Percentiles rank a stretch among this genome's conserved stretches.
Conservation (phyloP, 2,797 vertebrate species). For the Sarcoramphus papa region DNA sequence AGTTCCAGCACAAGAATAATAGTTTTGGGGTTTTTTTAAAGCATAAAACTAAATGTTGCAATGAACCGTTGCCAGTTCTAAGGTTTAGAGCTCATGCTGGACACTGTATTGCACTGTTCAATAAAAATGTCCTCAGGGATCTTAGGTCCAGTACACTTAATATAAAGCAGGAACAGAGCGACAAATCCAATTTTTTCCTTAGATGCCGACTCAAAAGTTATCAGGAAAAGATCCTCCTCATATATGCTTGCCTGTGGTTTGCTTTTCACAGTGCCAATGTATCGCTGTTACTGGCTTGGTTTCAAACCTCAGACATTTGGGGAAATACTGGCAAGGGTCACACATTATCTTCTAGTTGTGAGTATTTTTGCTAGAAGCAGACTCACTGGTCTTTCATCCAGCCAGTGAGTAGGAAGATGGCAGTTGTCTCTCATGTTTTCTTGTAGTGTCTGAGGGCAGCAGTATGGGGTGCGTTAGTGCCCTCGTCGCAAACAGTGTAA, state of each 20-base stretch:
- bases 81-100: neutral
- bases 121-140: neutral
- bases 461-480: accelerated
- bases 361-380: neutral
- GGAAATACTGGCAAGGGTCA: neutral
- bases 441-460: neutral
- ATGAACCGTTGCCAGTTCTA: neutral
- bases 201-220: neutral
- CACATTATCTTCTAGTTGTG: neutral
- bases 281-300: neutral
- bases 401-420: neutral
- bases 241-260: neutral
- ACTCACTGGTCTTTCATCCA: neutral
- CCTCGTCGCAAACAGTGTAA: accelerated
- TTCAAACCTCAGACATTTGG: neutral
- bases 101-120: neutral
- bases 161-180: neutral
- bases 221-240: neutral
- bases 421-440: neutral
- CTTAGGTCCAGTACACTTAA: neutral
- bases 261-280: neutral
- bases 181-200: neutral
- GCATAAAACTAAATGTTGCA: neutral
- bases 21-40: neutral
- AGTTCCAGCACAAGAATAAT: neutral